A percentile compares a stretch with the other conserved stretches of the same genome.
These are phyloP conservation scores for Eidolon helvum DNA, from an alignment of 2,113 vertebrate species.

Conservation along the genomic window DNA sequence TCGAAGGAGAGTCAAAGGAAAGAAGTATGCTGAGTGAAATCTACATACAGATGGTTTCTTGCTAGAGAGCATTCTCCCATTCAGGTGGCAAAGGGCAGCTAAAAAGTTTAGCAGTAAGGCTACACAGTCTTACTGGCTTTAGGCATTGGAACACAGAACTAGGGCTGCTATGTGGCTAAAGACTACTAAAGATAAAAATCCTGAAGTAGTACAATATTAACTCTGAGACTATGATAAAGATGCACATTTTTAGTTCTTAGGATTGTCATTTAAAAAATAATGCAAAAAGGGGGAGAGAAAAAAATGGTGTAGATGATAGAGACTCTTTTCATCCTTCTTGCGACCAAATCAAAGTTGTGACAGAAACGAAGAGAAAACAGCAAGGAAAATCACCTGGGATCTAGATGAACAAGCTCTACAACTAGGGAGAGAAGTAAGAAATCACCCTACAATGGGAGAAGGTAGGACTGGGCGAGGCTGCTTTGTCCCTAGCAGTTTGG, in stretches of 20 bases:
- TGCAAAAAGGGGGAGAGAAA: background rate
- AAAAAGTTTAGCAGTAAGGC: background rate
- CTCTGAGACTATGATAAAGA: background rate
- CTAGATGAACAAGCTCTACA: too few species aligned
- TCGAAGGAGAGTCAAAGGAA: background rate
- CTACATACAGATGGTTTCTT: background rate
- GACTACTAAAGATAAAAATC: background rate
- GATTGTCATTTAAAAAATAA: background rate
- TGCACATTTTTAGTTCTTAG: background rate
- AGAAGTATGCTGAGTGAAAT: background rate
- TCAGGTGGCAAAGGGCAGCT: background rate
- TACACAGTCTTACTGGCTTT: background rate
- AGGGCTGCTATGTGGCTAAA: background rate
- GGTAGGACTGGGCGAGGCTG: too few species aligned
- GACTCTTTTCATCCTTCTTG: too few species aligned
- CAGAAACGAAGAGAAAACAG: too few species aligned
- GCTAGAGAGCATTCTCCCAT: background rate
- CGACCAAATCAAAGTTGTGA: too few species aligned
- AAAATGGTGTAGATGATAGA: too few species aligned
- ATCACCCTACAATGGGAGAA: too few species aligned
- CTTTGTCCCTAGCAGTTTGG: too few species aligned
- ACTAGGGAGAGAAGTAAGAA: too few species aligned
- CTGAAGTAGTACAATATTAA: background rate
- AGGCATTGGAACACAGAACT: background rate
- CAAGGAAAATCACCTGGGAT: too few species aligned